These are phyloP conservation scores for Byasa hedistus DNA, from an alignment of 2,888 invertebrate species.

Conservation along the genomic window DNA sequence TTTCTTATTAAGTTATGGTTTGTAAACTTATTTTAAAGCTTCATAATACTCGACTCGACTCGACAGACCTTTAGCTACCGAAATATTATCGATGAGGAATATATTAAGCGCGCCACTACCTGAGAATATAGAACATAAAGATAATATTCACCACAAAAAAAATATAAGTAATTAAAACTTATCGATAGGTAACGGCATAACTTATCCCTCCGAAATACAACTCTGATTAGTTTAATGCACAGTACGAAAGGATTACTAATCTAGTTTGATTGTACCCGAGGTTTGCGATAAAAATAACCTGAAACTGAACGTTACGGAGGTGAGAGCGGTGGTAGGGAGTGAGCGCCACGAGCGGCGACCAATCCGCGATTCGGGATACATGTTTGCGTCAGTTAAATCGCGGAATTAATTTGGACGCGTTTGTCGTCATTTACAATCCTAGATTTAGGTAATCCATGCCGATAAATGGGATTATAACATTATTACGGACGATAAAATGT, in stretches of 20 bases:
- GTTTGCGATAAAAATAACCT: slow-evolving; percentile 50
- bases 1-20: no score
- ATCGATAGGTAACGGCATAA: slow-evolving; percentile 41
- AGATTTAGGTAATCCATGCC: slow-evolving; percentile 58
- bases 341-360: slow-evolving; percentile 29
- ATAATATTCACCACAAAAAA: slow-evolving; percentile 35
- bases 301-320: slow-evolving; percentile 22
- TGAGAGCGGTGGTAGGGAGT: slow-evolving; percentile 29
- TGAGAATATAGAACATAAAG: slow-evolving; percentile 35
- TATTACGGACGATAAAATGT: slow-evolving; percentile 62
- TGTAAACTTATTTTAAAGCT: no score
- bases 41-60: no score
- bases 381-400: slow-evolving; percentile 33
- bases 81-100: background rate
- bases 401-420: slow-evolving; percentile 35
- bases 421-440: slow-evolving; percentile 55
- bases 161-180: slow-evolving; percentile 38
- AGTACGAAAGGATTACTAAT: slow-evolving; percentile 59
- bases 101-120: slow-evolving; percentile 32
- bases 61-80: no score
- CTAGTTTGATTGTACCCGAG: slow-evolving; percentile 57
- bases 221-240: slow-evolving; percentile 67
- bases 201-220: slow-evolving; percentile 58
- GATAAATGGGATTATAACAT: slow-evolving; percentile 66
- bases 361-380: slow-evolving; percentile 31